A percentile compares a stretch with the other conserved stretches of the same genome.
Evolutionary conservation across 2,113 vertebrate species (phyloP).

Genomic region (Gambusia affinis): DNA sequence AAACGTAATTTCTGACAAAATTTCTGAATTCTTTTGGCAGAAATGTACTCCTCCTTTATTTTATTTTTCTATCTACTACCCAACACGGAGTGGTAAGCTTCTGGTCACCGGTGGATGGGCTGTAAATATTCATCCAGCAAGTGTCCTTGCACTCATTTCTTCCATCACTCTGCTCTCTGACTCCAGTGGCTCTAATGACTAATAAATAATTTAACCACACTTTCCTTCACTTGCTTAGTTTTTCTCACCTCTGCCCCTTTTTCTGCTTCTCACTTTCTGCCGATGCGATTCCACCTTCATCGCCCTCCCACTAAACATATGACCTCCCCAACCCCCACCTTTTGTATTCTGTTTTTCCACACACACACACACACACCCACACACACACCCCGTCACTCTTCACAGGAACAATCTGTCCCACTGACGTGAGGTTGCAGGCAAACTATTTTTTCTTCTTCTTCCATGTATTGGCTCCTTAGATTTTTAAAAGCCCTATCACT

Average conservation of each 20-base stretch:
- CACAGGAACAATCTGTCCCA: slow-evolving; percentile 73
- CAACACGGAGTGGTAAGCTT: neutral
- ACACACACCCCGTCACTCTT: slow-evolving; percentile 38
- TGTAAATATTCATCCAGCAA: neutral
- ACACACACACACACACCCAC: slow-evolving; percentile 7
- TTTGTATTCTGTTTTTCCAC: neutral
- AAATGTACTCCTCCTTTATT: too few species aligned
- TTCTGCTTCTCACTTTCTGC: slow-evolving; percentile 31
- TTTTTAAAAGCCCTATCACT: slow-evolving; percentile 63
- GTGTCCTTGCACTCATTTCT: neutral
- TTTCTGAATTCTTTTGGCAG: too few species aligned
- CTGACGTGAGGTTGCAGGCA: slow-evolving; percentile 56
- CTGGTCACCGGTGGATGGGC: slow-evolving; percentile 27
- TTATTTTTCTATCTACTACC: too few species aligned
- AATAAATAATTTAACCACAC: slow-evolving; percentile 47
- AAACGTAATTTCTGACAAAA: too few species aligned
- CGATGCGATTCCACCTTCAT: slow-evolving; percentile 23
- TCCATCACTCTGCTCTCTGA: slow-evolving; percentile 3
- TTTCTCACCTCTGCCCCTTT: slow-evolving; percentile 12
- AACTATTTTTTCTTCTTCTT: slow-evolving; percentile 32
- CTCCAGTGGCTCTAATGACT: slow-evolving; percentile 19
- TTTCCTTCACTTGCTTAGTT: slow-evolving; percentile 27
- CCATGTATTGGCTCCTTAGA: slow-evolving; percentile 62
- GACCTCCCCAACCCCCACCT: neutral
- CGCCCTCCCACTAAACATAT: slow-evolving; percentile 48